A percentile compares a stretch with the other conserved stretches of the same genome.
phyloP scores from a whole-genome alignment of 2,888 invertebrate species.

The Minunthozetes semirufus region DNA sequence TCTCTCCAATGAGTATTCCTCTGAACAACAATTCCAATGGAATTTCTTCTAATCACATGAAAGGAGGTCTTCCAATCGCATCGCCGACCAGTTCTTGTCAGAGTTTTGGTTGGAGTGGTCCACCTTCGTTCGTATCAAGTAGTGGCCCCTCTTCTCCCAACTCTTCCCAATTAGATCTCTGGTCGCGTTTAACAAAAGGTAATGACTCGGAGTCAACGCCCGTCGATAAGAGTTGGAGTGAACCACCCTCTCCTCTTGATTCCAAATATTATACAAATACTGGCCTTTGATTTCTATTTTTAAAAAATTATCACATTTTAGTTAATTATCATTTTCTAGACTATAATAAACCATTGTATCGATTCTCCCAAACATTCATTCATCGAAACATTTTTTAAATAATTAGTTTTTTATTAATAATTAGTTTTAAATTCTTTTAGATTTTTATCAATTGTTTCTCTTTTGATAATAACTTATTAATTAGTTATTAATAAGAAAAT shows the following conservation, averaged over 20 bases:
- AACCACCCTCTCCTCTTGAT: conserved; percentile 42
- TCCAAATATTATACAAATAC: conserved; percentile 40
- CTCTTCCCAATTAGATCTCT: conserved; percentile 50
- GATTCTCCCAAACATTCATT: too few relatives aligned
- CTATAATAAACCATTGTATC: too few relatives aligned
- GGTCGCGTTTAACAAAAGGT: conserved; percentile 42
- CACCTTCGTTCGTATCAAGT: conserved; percentile 70
- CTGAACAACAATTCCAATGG: not conserved
- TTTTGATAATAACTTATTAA: not conserved
- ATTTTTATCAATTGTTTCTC: not conserved
- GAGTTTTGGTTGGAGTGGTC: conserved; percentile 66
- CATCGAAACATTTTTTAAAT: too few relatives aligned
- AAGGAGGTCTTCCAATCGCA: not conserved
- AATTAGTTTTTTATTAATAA: conserved; percentile 21
- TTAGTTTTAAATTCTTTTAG: not conserved
- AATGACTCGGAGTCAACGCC: conserved; percentile 42
- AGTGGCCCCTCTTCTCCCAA: conserved; percentile 74
- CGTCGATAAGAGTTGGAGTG: conserved; percentile 39
- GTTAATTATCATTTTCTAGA: too few relatives aligned
- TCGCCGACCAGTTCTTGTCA: conserved; percentile 29
- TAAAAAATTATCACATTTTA: too few relatives aligned
- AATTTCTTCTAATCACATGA: not conserved
- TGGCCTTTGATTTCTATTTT: conserved; percentile 15
- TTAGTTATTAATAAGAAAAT: not conserved
- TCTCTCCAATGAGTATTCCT: conserved; percentile 24